Conservation (phyloP, 2,797 vertebrate genomes). For the Rhinophrynus dorsalis region DNA sequence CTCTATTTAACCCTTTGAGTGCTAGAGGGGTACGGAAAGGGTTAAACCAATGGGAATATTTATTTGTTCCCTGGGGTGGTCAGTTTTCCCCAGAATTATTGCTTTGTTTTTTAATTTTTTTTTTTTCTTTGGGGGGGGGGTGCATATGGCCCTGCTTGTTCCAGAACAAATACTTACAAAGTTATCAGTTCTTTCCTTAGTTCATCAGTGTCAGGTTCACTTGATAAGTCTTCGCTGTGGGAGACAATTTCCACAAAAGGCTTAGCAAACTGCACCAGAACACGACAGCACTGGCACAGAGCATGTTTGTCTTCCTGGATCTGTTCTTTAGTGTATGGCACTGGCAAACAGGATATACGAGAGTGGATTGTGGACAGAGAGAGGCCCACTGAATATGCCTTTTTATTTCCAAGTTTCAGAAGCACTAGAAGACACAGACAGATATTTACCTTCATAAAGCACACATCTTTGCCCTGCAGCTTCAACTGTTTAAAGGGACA, state of each 20-base stretch:
- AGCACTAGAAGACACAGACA: conserved; percentile 69
- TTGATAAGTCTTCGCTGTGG: conserved; percentile 57
- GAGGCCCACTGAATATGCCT: conserved; percentile 73
- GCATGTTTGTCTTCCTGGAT: conserved; percentile 76
- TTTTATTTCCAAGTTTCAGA: conserved; percentile 73
- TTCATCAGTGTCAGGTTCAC: conserved; percentile 59
- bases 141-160: no score
- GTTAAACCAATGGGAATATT: no score
- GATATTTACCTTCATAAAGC: no score
- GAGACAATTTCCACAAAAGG: conserved; percentile 80
- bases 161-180: conserved; percentile 78
- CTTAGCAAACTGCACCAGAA: conserved; percentile 74
- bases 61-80: no score
- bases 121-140: no score
- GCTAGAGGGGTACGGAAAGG: no score
- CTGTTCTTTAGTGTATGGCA: conserved; percentile 82
- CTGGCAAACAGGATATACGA: conserved; percentile 81
- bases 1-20: no score
- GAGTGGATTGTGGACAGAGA: conserved; percentile 78
- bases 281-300: conserved; percentile 79
- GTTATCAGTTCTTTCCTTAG: conserved; percentile 82
- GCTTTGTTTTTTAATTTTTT: no score
- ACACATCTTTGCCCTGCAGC: no score
- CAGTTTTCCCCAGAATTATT: no score
- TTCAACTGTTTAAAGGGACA: no score